Base-by-base conservation (phyloP, 2,888 invertebrate species). In the Amphiduros pacificus region DNA sequence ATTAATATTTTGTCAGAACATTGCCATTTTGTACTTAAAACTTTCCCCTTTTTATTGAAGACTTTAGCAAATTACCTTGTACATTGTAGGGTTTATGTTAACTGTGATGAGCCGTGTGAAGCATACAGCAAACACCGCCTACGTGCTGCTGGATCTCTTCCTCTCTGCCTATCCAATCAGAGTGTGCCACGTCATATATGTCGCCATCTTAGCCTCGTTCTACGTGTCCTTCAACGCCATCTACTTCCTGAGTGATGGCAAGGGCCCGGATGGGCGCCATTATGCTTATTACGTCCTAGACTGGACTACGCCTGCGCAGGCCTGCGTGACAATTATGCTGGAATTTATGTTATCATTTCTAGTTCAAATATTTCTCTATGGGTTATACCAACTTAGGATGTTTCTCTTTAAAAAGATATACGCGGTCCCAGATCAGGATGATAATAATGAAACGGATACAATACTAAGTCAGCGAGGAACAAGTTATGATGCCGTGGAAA, bases 181-280 rank as follows among this genome's bases (percentile, higher is more conserved):
- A 4, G 59, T 79, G 20, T 68, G 77, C 55, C 79, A 79, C 64
- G 66, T 78, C 68, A 68, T 78, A 59, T 77, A 71, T 66, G 69
- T 77, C 20, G 64, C 77, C 40, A 69, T 69, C 22, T 65, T 77
- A 27, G 79, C 77, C 9, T 75, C 75, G 32, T 53, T 73, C 29
- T 79, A 79, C 65, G 71, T 74, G 17, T 61, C 77, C 31, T 79
- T 77, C 71, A 78, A 79, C 68, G 77, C 75, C 55, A 41, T 76
- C 55, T 78, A 77, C 67, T 79, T 77, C 70, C 71, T 75, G 53
- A 75, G 74, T 62, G 71, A 77, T 48, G 77, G 77, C 2, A 73
- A 73, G 9, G 66, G 68, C 50, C 63, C 73, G 22, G 66, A 73
- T n/a, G 76, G 75, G 2, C 70, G 71, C 51, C 75, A 74, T 63